Evolutionary conservation across 2,888 invertebrate species (phyloP).

Genomic region (Troglohyphantes excavatus): DNA sequence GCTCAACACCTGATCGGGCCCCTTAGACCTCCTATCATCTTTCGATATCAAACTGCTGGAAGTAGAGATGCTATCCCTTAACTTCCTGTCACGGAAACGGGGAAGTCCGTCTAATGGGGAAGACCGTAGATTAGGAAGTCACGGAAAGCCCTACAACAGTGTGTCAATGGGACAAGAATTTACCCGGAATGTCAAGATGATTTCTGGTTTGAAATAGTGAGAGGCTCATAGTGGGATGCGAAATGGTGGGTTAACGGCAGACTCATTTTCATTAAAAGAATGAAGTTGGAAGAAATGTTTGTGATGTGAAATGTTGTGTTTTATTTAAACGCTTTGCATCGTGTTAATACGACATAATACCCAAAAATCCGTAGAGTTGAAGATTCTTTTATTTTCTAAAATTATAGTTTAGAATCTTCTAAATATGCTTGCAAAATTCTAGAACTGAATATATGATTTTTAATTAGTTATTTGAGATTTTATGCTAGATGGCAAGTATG

Average conservation of each 20-base stretch:
- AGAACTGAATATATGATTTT: too few species aligned
- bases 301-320: too few species aligned
- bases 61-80: background rate
- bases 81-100: constrained; percentile 30
- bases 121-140: background rate
- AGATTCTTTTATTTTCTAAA: too few species aligned
- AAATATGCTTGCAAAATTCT: too few species aligned
- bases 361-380: too few species aligned
- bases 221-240: background rate
- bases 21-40: background rate
- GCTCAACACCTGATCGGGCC: background rate
- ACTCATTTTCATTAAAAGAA: too few species aligned
- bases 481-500: too few species aligned
- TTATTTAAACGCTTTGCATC: too few species aligned
- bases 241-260: background rate
- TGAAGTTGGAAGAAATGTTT: too few species aligned
- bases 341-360: too few species aligned
- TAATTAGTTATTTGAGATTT: too few species aligned
- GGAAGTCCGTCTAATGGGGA: background rate
- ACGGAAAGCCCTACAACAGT: constrained; percentile 49
- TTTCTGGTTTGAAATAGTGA: background rate
- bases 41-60: background rate
- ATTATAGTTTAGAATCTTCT: too few species aligned
- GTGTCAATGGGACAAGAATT: constrained; percentile 57
- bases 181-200: constrained; percentile 20